Base-by-base conservation (phyloP, 2,888 invertebrate species). In the Plusia festucae region DNA sequence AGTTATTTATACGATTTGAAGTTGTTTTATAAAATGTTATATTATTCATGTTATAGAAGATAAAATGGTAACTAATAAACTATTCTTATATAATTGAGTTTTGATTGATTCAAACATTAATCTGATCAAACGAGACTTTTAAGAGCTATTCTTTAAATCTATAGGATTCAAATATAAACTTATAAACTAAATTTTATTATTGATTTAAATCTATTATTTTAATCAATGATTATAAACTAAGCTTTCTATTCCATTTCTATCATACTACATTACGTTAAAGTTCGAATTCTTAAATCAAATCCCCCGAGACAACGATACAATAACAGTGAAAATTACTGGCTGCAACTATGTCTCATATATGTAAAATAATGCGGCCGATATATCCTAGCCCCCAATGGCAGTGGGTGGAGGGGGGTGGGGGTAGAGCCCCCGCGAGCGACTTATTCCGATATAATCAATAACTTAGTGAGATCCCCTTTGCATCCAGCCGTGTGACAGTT, bases 391-490 rank as follows among this genome's bases (percentile, higher is more conserved):
- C 90, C 87, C 82, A 70, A 77, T 83, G 86, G 86, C 81, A 85
- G 84, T 68, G 73, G 76, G 81, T 79, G 88, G 88, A 87, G 84
- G 86, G 84, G 84, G 82, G 83, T 51, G 69, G 66, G 85, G 82
- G 86, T 82, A 85, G 84, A 83, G 74, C 88, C 30, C n/a, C 90
- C 90, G 84, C 91, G 84, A 87, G 89, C 92, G 94, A 93, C 94
- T 94, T 95, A 95, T 95, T 95, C 92, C 95, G 91, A 95, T 95
- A 95, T 95, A 95, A 95, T 95, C 95, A 95, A 95, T 95, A 95
- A 95, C 95, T 94, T 94, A 94, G 93, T 91, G 90, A 93, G 93
- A 95, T 95, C 94, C 95, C 94, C 94, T 95, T 95, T 94, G 94
- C 95, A 94, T 95, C 93, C 93, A 91, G 87, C 89, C 91, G 89